These are phyloP conservation scores for Oryzias dopingdopingensis DNA, from an alignment of 2,797 vertebrate species.

Conservation along the genomic window DNA sequence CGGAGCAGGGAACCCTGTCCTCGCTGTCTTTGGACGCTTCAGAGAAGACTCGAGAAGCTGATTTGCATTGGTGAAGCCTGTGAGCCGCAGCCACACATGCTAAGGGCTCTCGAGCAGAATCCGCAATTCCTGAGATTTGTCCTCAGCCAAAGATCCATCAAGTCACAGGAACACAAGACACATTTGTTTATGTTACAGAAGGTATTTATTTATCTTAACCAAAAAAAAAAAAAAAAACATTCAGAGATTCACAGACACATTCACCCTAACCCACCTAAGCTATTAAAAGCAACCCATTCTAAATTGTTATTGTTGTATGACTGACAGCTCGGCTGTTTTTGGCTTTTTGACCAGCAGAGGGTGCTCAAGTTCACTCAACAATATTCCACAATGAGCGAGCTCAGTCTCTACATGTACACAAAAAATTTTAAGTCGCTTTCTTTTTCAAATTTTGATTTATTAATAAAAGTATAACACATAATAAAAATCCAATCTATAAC, in stretches of 20 bases:
- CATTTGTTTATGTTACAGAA: not conserved
- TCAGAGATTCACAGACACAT: not conserved
- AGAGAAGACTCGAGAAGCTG: slow-evolving; percentile 29
- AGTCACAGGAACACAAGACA: slow-evolving; percentile 1
- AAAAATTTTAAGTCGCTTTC: not conserved
- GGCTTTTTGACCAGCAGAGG: slow-evolving; percentile 41
- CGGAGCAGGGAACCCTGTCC: slow-evolving; percentile 18
- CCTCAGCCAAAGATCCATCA: slow-evolving; percentile 22
- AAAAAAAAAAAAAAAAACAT: not conserved
- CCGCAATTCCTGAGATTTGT: slow-evolving; percentile 4
- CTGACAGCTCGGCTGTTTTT: not conserved
- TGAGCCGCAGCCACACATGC: not conserved
- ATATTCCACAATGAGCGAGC: not conserved
- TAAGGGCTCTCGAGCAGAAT: slow-evolving; percentile 9
- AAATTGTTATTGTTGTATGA: not conserved
- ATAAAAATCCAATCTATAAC: too few relatives aligned
- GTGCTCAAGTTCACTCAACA: slow-evolving; percentile 18
- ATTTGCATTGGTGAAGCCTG: slow-evolving; percentile 15
- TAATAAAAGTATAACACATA: too few relatives aligned
- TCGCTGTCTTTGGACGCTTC: slow-evolving; percentile 19
- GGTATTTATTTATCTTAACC: not conserved
- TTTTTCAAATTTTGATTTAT: not conserved
- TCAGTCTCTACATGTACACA: not conserved
- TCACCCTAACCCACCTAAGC: not conserved
- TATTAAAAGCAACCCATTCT: not conserved